Base-by-base conservation (phyloP, 2,797 vertebrate genomes). In the Lemur catta region DNA sequence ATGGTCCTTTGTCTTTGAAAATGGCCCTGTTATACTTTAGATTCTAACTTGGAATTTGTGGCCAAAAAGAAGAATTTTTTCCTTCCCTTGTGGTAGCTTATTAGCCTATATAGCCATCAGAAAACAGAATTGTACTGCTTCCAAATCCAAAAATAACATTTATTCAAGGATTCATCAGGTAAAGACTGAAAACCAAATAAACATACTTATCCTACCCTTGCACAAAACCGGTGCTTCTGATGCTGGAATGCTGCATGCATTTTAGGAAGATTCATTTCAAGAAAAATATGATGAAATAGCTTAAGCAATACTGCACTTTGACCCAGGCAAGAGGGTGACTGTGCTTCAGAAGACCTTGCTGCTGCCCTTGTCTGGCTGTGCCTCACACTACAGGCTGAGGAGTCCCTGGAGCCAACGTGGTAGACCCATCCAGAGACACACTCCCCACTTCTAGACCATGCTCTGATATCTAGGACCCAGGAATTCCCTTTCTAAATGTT, bases 1-100 rank as follows among this genome's bases (percentile, higher is more conserved):
- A 41, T 78, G 55, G n/a, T 75, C 52, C 48, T 96, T 94, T 95
- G 72, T 93, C 96, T 89, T 96, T 95, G 92, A 95, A 97, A 80
- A 92, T 63, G 74, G 28, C 18, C 57, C 52, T 91, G 63, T 93
- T 89, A 63, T 63, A 61, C 15, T 86, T 79, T 81, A 86, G 65
- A 94, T 10, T 75, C n/a, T 78, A 95, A 78, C 86, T 79, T 81
- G 43, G 65, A 43, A 94, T 85, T 94, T 94, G 28, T 11, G 96
- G 82, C 52, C 69, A 69, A 87, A 92, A 88, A 84, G 79, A 96
- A 89, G 35, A 90, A 92, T 89, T 93, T 89, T 38, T 92, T 92
- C 26, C 38, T 91, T 74, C 52, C 33, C 13, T 90, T 30, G 7
- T 75, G 50, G 15, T 82, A 78, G 87, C 84, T 92, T 38, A 84